Evolutionary conservation across 1,140 invertebrate species (phyloP), one percentile per base, ranked within the genome.

Genomic region (Hypothenemus hampei): DNA sequence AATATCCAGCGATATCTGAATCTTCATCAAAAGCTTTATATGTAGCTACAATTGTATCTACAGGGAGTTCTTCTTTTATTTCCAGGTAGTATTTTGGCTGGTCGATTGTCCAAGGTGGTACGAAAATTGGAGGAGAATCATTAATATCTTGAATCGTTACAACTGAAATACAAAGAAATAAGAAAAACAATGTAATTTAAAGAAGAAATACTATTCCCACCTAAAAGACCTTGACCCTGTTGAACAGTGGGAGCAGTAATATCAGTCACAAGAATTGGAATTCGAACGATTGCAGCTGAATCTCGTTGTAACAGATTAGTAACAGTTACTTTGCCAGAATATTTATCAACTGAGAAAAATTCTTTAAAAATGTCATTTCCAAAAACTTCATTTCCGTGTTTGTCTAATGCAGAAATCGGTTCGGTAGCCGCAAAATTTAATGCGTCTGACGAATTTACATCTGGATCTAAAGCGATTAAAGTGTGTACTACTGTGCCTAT

Each of bases 71-170:
- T 73, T 96, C 92, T 41, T 83, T 75, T 55, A 94, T 78, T 58
- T 83, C 82, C 65, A 83, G 78, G 53, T 73, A 76, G 67, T 86
- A 87, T 36, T 72, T 77, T 4, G 82, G 82, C 64, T 83, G 81
- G 31, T 81, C 81, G 63, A 78, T 76, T 1, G 83, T 87, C 86
- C 87, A 88, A 0, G 86, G 85, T 40, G 79, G 75, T 46, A 76
- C 67, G 62, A 90, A 89, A 54, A 64, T 68, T 5, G 82, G 82
- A 5, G 81, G 77, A 53, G 77, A 75, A 36, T 81, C 78, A 61
- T 84, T 84, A n/a, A 83, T 84, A 68, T 94, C 91, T 23, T 92
- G 84, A 35, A 96, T 87, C 2, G 84, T 91, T 19, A 96, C 84
- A 49, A 93, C 85, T 55, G 20, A 10, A 47, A 53, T 15, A 29